Conservation (phyloP, 2,797 vertebrate species). For the Merluccius polli region DNA sequence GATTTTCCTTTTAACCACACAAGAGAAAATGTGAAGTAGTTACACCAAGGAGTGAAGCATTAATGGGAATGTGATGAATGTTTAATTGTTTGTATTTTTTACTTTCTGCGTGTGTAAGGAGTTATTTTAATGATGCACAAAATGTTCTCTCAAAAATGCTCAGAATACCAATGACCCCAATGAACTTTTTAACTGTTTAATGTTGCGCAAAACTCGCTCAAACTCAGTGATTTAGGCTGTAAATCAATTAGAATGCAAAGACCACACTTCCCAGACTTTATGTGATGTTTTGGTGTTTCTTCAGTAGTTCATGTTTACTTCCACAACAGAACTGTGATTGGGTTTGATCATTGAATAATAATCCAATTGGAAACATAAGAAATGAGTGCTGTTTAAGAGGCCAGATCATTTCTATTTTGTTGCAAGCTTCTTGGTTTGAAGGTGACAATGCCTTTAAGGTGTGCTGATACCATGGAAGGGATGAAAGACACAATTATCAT, state of each 20-base stretch:
- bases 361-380: not conserved
- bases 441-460: not conserved
- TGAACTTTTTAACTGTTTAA: conserved; percentile 9
- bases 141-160: conserved; percentile 36
- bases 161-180: conserved; percentile 13
- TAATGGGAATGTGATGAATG: conserved; percentile 25
- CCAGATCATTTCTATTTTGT: not conserved
- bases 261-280: not conserved
- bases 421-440: not conserved
- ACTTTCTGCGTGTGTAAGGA: conserved; percentile 28
- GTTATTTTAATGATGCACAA: conserved; percentile 23
- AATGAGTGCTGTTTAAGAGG: not conserved
- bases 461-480: not conserved
- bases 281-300: not conserved
- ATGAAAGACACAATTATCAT: not conserved
- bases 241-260: not conserved
- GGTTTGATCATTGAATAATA: not conserved
- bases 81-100: conserved; percentile 32
- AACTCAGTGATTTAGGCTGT: conserved; percentile 1
- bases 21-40: not conserved
- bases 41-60: conserved; percentile 17
- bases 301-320: not conserved
- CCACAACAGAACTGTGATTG: not conserved
- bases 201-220: not conserved
- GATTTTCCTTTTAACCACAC: not conserved